These are phyloP conservation scores for Manis javanica DNA, from an alignment of 2,797 vertebrate species.

Conservation along the genomic window DNA sequence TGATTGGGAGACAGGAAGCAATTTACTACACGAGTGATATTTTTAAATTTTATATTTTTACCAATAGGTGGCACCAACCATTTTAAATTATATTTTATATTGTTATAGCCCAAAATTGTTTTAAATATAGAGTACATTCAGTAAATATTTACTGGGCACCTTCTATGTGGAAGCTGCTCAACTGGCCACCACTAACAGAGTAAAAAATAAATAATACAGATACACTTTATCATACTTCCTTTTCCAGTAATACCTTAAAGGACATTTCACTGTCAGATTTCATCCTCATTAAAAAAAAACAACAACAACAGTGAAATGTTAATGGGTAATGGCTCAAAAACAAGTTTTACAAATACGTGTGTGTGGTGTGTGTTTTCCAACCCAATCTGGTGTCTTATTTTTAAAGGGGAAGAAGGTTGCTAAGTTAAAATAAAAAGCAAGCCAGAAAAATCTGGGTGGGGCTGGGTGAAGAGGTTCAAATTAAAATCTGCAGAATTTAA, in stretches of 20 bases:
- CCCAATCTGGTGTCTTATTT: constrained; percentile 22
- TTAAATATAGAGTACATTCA: neutral
- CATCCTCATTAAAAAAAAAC: constrained; percentile 35
- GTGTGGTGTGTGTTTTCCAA: neutral
- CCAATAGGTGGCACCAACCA: constrained; percentile 82
- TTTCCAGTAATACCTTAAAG: constrained; percentile 33
- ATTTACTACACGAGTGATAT: neutral
- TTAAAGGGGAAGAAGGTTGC: neutral
- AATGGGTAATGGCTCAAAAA: neutral
- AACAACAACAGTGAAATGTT: no score
- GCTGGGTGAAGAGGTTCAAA: neutral
- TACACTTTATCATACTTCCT: neutral
- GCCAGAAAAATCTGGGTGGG: neutral
- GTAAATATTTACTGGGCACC: neutral
- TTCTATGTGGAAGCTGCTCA: neutral
- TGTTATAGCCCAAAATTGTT: neutral
- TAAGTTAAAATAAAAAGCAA: constrained; percentile 59
- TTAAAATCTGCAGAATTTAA: constrained; percentile 4
- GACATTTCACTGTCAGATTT: constrained; percentile 37
- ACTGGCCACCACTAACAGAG: neutral
- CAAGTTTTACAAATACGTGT: neutral
- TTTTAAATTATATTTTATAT: constrained; percentile 56
- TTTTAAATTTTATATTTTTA: constrained; percentile 61
- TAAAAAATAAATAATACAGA: constrained; percentile 51
- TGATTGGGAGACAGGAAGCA: constrained; percentile 29